phyloP scores from a whole-genome alignment of 2,113 vertebrate genomes.

The Donacobius atricapilla region DNA sequence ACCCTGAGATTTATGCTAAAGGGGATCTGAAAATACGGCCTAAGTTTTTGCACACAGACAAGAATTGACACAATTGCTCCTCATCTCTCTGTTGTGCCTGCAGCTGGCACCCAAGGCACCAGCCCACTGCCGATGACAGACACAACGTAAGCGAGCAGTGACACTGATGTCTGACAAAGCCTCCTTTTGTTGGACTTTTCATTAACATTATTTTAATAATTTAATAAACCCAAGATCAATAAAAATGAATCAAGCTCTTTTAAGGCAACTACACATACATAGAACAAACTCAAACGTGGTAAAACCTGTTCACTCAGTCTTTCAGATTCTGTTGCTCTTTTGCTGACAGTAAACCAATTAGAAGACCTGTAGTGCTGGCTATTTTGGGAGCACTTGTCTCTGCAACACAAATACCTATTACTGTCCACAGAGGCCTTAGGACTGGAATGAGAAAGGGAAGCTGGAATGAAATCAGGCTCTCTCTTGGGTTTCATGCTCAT shows the following conservation, averaged over 20 bases:
- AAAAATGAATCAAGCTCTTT: not conserved
- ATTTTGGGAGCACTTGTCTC: not conserved
- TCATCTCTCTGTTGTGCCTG: not conserved
- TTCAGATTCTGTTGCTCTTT: not conserved
- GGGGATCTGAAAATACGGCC: not conserved
- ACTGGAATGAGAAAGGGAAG: not conserved
- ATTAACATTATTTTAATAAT: not conserved
- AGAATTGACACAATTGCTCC: not conserved
- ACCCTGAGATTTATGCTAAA: not conserved
- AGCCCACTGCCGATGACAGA: not conserved
- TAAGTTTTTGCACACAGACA: not conserved
- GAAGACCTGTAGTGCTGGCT: not conserved
- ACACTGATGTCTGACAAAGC: not conserved
- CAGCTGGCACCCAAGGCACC: not conserved
- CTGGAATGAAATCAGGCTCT: not conserved
- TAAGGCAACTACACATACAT: not conserved
- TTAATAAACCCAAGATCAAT: not conserved
- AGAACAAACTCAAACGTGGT: not conserved
- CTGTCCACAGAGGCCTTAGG: not conserved
- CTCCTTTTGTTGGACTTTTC: not conserved
- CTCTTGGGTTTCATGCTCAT: not conserved
- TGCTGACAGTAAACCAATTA: not conserved
- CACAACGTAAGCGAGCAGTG: not conserved
- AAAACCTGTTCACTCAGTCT: not conserved
- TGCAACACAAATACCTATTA: not conserved